Percentiles rank a stretch among this genome's conserved stretches.
phyloP scores from a whole-genome alignment of 2,888 invertebrate species.

The Drosophila prostipennis region DNA sequence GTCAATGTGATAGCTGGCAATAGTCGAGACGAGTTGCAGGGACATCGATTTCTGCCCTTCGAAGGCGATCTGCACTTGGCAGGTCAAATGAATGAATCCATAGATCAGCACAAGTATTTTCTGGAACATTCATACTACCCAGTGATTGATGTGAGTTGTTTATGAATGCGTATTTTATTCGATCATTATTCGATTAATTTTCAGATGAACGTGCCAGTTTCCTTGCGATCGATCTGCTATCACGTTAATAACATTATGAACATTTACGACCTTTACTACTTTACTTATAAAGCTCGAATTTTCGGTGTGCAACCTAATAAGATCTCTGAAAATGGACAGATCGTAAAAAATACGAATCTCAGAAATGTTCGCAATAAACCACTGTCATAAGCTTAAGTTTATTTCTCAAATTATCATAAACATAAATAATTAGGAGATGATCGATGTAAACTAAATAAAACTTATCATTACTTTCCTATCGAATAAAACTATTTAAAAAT shows the following conservation, averaged over 20 bases:
- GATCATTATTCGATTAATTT: background rate
- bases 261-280: conserved; percentile 48
- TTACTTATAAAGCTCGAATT: conserved; percentile 32
- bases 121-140: conserved; percentile 47
- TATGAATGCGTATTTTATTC: background rate
- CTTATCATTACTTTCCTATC: background rate
- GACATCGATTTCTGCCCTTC: conserved; percentile 64
- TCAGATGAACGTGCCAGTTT: conserved; percentile 46
- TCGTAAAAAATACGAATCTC: background rate
- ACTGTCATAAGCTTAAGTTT: background rate
- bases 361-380: background rate
- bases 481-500: background rate
- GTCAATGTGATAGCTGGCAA: conserved; percentile 95
- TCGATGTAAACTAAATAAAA: too few relatives aligned
- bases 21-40: conserved; percentile 88
- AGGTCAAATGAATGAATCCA: conserved; percentile 34
- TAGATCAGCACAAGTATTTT: conserved; percentile 42
- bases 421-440: too few relatives aligned
- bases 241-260: conserved; percentile 18
- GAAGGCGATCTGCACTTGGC: conserved; percentile 22
- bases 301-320: conserved; percentile 39
- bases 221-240: conserved; percentile 34
- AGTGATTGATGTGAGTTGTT: conserved; percentile 49
- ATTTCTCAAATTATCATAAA: too few relatives aligned
- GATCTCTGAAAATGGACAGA: background rate